phyloP scores from a whole-genome alignment of 1,140 invertebrate species.

The Lepidurus apus region DNA sequence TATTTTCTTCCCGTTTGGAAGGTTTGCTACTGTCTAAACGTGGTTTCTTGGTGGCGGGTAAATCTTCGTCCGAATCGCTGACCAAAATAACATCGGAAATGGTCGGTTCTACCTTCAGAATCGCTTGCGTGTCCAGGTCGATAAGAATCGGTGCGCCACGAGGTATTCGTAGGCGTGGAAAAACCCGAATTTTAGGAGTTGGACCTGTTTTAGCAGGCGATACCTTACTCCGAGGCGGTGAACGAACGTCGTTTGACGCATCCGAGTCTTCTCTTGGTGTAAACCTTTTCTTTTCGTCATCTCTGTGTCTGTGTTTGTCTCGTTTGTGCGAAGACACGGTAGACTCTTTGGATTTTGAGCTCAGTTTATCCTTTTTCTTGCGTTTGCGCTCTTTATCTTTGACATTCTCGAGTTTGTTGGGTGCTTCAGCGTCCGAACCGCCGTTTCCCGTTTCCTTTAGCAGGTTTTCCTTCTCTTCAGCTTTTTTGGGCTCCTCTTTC shows the following conservation, averaged over 20 bases:
- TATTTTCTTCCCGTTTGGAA: constrained; percentile 25
- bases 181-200: not conserved
- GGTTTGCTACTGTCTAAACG: not conserved
- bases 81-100: constrained; percentile 72
- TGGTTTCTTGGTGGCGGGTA: not conserved
- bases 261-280: not conserved
- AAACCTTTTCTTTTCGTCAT: not conserved
- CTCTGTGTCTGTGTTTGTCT: not conserved
- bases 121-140: constrained; percentile 60
- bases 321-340: not conserved
- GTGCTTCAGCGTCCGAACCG: constrained; percentile 33
- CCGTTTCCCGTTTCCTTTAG: not conserved
- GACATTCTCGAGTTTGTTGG: constrained; percentile 26
- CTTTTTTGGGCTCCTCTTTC: constrained; percentile 33
- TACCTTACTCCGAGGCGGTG: not conserved
- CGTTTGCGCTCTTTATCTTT: not conserved
- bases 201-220: not conserved
- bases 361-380: not conserved
- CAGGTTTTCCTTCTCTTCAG: constrained; percentile 32
- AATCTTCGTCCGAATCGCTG: constrained; percentile 68
- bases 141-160: constrained; percentile 67
- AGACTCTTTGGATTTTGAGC: constrained; percentile 24
- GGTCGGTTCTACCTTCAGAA: constrained; percentile 53
- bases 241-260: not conserved
- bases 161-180: constrained; percentile 11